Conservation (phyloP, 2,888 invertebrate genomes). For the Harpagoxenus sublaevis region DNA sequence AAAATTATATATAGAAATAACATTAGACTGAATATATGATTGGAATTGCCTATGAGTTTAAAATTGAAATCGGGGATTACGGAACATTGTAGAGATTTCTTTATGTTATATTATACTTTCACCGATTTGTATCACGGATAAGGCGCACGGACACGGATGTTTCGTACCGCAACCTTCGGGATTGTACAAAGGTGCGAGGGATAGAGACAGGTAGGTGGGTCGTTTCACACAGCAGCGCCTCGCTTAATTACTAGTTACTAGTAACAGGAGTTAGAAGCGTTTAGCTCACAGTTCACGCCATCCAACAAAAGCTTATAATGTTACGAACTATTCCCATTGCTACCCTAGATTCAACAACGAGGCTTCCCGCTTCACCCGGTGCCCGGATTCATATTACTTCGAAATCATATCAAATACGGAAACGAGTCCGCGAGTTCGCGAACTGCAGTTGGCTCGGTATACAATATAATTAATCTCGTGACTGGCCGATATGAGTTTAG, state of each 20-base stretch:
- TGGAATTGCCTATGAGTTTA: background rate
- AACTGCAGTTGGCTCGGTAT: constrained; percentile 66
- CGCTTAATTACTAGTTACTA: constrained; percentile 83
- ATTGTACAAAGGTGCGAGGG: constrained; percentile 63
- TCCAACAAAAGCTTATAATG: constrained; percentile 77
- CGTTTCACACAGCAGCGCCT: constrained; percentile 83
- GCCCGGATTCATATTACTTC: constrained; percentile 72
- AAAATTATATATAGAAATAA: background rate
- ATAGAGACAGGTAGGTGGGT: constrained; percentile 67
- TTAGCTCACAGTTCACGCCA: constrained; percentile 80
- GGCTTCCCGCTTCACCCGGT: constrained; percentile 67
- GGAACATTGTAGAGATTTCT: background rate
- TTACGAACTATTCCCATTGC: constrained; percentile 76
- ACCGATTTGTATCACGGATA: constrained; percentile 32
- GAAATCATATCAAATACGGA: constrained; percentile 71
- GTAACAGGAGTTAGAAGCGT: constrained; percentile 82
- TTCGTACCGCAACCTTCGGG: constrained; percentile 67
- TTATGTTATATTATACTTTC: background rate
- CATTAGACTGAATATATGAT: background rate
- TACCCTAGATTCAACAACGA: constrained; percentile 69
- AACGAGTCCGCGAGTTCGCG: constrained; percentile 65
- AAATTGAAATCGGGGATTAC: background rate
- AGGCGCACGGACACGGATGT: constrained; percentile 67
- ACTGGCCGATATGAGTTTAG: constrained; percentile 60
- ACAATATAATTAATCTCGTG: constrained; percentile 67